These are phyloP conservation scores for Molossus molossus DNA, from an alignment of 2,797 vertebrate species.

Conservation along the genomic window DNA sequence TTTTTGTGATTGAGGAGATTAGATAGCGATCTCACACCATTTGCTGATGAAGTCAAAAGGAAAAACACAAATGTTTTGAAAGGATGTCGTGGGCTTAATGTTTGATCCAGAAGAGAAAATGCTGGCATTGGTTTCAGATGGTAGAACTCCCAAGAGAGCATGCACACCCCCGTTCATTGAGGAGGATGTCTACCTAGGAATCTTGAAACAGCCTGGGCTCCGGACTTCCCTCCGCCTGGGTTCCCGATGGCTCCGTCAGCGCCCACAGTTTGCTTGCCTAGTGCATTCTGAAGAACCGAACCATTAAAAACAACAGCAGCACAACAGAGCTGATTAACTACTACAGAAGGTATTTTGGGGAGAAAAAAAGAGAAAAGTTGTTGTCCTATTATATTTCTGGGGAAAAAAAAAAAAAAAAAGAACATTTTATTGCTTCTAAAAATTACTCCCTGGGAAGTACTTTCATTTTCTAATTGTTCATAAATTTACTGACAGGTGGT, in stretches of 20 bases:
- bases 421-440: constrained; percentile 87
- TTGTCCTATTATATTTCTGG: constrained; percentile 87
- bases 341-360: constrained; percentile 76
- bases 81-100: background rate
- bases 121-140: constrained; percentile 35
- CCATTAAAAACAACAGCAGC: constrained; percentile 35
- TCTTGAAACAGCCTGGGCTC: background rate
- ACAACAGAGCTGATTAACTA: constrained; percentile 87
- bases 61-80: background rate
- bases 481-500: constrained; percentile 92
- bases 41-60: background rate
- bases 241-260: constrained; percentile 53
- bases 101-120: background rate
- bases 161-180: constrained; percentile 30
- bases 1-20: background rate
- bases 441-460: constrained; percentile 91
- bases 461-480: constrained; percentile 92
- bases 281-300: constrained; percentile 39
- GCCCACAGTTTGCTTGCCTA: constrained; percentile 14
- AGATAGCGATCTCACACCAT: background rate
- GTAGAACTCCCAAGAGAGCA: background rate
- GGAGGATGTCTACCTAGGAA: background rate
- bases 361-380: constrained; percentile 81
- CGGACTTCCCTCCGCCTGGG: background rate
- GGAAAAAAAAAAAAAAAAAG: constrained; percentile 87